Base-by-base conservation (phyloP, 2,888 invertebrate genomes). In the Stenolophus ochropezus region DNA sequence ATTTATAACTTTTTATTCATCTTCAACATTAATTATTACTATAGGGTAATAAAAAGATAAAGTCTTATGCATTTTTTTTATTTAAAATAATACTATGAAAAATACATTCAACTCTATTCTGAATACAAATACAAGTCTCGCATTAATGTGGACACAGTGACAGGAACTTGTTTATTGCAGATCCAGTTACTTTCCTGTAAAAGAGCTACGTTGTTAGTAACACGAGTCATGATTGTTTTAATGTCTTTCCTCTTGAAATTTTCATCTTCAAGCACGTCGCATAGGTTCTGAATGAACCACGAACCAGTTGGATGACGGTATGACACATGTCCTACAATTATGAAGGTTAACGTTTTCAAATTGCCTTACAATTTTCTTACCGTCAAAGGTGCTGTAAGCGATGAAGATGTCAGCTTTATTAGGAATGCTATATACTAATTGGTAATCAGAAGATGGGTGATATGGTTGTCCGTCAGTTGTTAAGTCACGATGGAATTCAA, bases 211-310 rank as follows among this genome's bases (percentile, higher is more conserved):
- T 23, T 49, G 3, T 25, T 21, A 14, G 27, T 23, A 16, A 53
- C 53, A 23, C 51, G 51, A 0, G 74, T 75, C 0, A 75, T 8
- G 6, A 75, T 51, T 18, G 51, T 51, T 25, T 51, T 75, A 14
- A 75, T 75, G 23, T 75, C 74, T 18, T 23, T 75, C 4, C 23
- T 53, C 6, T 27, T 75, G 16, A 16, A 8, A 14, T 16, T 58
- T 25, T 56, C 21, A 76, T 76, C 42, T 8, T 6, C 11, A 11
- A 76, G 42, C 42, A 20, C 56, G 2, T 58, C 33, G 20, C 76
- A 76, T 20, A 76, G 27, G 42, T 33, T 5, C 56, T 76, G 56
- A 0, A 76, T 76, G 21, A 76, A 76, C 56, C 56, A 76, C 11
- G 53, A 33, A 27, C 76, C 58, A n/a, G n/a, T 4, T 23, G 20